phyloP scores from a whole-genome alignment of 1,140 invertebrate genomes.

The Maniola jurtina region DNA sequence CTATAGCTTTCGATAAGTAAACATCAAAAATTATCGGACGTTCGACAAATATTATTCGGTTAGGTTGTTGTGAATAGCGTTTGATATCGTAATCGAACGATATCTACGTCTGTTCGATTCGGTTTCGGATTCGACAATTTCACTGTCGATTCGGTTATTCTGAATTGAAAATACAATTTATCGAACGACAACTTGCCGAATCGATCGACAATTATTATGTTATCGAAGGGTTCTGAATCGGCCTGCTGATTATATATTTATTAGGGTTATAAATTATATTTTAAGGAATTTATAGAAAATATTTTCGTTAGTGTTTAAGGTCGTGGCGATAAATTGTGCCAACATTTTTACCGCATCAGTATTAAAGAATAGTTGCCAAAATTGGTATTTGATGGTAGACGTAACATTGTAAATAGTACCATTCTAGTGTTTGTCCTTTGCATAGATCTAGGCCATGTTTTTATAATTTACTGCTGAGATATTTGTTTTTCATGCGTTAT shows the following conservation, averaged over 20 bases:
- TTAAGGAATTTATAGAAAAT: constrained; percentile 69
- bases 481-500: constrained; percentile 77
- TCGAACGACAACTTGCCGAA: no score
- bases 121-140: no score
- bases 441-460: constrained; percentile 36
- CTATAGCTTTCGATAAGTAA: no score
- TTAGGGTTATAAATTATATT: constrained; percentile 40
- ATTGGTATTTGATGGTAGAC: constrained; percentile 54
- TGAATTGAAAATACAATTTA: no score
- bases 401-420: constrained; percentile 64
- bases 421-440: constrained; percentile 46
- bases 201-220: no score
- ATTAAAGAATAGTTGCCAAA: constrained; percentile 78
- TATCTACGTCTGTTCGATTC: no score
- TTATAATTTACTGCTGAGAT: constrained; percentile 61
- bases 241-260: constrained; percentile 62
- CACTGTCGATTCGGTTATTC: no score
- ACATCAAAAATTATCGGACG: no score
- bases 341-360: constrained; percentile 80
- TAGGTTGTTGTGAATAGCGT: no score
- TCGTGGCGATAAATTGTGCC: constrained; percentile 67
- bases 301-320: constrained; percentile 65
- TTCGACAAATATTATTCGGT: no score
- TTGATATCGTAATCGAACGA: no score
- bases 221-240: no score